phyloP scores from a whole-genome alignment of 1,140 invertebrate genomes.

The Grapholita molesta region DNA sequence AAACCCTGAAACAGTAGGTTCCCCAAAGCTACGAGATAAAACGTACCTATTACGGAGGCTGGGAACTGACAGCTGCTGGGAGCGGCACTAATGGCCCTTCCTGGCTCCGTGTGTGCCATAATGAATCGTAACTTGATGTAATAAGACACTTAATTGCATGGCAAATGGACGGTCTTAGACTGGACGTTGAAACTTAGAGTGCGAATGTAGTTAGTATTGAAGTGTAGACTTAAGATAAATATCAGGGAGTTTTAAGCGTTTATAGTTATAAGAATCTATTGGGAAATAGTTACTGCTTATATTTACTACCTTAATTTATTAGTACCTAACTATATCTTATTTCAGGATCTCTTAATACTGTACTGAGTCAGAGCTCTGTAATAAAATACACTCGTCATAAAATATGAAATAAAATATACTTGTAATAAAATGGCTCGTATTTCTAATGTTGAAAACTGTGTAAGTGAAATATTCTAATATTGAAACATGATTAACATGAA shows the following conservation, averaged over 20 bases:
- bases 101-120: constrained; percentile 23
- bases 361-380: too few species aligned
- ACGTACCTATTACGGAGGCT: background rate
- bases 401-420: too few species aligned
- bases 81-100: constrained; percentile 43
- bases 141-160: background rate
- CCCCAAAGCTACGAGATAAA: background rate
- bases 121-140: background rate
- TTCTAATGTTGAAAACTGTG: too few species aligned
- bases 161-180: background rate
- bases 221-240: background rate
- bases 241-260: background rate
- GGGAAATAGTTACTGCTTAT: background rate
- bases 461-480: too few species aligned
- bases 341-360: too few species aligned
- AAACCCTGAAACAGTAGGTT: background rate
- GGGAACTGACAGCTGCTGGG: constrained; percentile 46
- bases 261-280: background rate
- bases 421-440: too few species aligned
- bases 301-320: too few species aligned
- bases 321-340: too few species aligned
- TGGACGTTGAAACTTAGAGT: background rate
- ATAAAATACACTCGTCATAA: too few species aligned
- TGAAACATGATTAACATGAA: too few species aligned
- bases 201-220: background rate